Conservation (phyloP, 2,113 vertebrate species). For the Bubo bubo region DNA sequence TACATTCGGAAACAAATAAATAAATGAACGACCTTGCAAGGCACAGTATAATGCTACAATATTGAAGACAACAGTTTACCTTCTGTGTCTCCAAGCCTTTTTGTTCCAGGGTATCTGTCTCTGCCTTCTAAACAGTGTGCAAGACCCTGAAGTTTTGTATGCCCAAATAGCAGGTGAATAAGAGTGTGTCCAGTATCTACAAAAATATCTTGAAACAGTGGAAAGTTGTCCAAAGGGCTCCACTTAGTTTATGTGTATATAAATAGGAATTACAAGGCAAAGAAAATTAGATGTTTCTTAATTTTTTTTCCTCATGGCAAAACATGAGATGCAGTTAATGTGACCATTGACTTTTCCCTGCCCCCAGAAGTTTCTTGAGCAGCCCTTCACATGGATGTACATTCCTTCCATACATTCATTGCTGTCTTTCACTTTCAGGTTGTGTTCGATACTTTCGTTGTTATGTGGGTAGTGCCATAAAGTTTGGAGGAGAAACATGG, state of each 20-base stretch:
- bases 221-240: background rate
- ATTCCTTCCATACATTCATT: background rate
- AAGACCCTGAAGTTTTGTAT: background rate
- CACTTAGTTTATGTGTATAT: no score
- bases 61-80: background rate
- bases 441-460: conserved; percentile 77
- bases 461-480: conserved; percentile 66
- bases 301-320: no score
- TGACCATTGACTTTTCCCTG: background rate
- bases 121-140: background rate
- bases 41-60: background rate
- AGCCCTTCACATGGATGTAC: rapidly evolving
- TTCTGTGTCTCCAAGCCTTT: background rate
- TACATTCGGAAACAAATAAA: background rate
- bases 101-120: background rate
- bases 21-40: background rate
- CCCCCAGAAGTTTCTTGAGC: background rate
- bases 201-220: background rate
- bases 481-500: conserved; percentile 76
- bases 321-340: background rate
- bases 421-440: conserved; percentile 68
- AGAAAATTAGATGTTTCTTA: background rate
- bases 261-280: background rate
- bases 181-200: background rate
- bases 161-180: background rate